Evolutionary conservation across 1,140 invertebrate genomes (phyloP).

Genomic region (Thrips palmi): DNA sequence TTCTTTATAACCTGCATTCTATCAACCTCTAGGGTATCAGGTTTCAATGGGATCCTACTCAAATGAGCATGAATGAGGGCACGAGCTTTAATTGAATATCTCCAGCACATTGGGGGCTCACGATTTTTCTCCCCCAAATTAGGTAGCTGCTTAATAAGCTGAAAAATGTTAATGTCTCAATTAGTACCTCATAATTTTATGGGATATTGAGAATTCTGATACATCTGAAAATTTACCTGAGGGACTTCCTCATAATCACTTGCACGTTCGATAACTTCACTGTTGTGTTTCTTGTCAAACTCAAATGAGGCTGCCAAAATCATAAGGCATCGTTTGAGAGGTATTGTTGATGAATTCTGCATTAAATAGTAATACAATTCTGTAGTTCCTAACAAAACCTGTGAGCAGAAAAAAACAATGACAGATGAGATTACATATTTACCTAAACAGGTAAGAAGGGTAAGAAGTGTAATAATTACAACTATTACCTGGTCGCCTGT

Average conservation of each 20-base stretch:
- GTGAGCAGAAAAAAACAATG: conserved; percentile 16
- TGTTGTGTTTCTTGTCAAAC: conserved; percentile 87
- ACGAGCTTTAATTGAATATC: conserved; percentile 94
- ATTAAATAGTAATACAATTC: conserved; percentile 93
- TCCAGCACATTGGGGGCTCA: conserved; percentile 76
- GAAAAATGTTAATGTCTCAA: conserved; percentile 18
- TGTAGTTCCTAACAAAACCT: conserved; percentile 86
- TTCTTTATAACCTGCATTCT: conserved; percentile 78
- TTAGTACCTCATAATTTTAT: conserved; percentile 3
- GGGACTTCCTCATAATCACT: conserved; percentile 93
- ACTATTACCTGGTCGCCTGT: conserved; percentile 69
- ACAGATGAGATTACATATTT: neutral
- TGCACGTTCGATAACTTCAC: conserved; percentile 80
- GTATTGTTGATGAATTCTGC: conserved; percentile 87
- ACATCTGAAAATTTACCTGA: conserved; percentile 36
- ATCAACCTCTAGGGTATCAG: conserved; percentile 66
- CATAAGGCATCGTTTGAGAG: conserved; percentile 88
- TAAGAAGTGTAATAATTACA: neutral
- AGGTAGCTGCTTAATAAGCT: conserved; percentile 78
- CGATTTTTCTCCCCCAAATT: conserved; percentile 88
- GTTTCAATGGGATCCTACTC: conserved; percentile 58
- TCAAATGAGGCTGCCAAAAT: conserved; percentile 89
- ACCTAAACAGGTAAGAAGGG: conserved; percentile 1
- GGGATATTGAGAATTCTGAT: neutral
- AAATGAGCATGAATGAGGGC: conserved; percentile 90